Percentiles rank a stretch among this genome's conserved stretches.
Evolutionary conservation across 2,797 vertebrate genomes (phyloP).

Genomic region (Hyperoplus immaculatus): DNA sequence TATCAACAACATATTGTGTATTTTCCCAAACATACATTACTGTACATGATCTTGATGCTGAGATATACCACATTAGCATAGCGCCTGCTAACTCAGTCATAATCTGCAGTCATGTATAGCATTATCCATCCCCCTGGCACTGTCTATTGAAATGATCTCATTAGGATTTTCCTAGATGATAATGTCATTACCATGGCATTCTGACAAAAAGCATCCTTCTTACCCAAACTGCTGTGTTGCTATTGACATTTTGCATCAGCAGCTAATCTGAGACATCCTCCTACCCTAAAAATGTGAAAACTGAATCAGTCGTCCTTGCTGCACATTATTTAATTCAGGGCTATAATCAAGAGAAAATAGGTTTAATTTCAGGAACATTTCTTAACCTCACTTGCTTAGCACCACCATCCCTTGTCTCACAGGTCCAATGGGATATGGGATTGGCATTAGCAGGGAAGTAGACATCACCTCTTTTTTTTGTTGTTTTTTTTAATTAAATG

Average conservation of each 20-base stretch:
- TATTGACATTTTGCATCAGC: conserved; percentile 24
- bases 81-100: conserved; percentile 47
- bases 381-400: conserved; percentile 14
- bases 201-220: conserved; percentile 42
- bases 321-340: conserved; percentile 42
- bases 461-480: not conserved
- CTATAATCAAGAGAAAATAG: conserved; percentile 11
- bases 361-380: conserved; percentile 42
- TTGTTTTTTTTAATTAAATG: conserved; percentile 42
- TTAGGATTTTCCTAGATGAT: conserved; percentile 37
- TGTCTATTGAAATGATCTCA: conserved; percentile 38
- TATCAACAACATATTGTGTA: conserved; percentile 51
- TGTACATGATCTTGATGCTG: conserved; percentile 27
- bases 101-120: conserved; percentile 25
- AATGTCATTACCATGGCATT: conserved; percentile 24
- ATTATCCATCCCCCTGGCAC: conserved; percentile 16
- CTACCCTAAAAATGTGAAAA: conserved; percentile 75
- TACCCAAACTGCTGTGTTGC: conserved; percentile 44
- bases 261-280: conserved; percentile 45
- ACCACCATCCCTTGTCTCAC: conserved; percentile 12
- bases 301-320: conserved; percentile 30
- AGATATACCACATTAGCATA: conserved; percentile 26
- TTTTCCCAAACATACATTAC: conserved; percentile 37
- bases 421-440: conserved; percentile 23
- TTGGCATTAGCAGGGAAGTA: conserved; percentile 17